phyloP scores from a whole-genome alignment of 92 coral and sea anemone species.

The Porites evermanni region DNA sequence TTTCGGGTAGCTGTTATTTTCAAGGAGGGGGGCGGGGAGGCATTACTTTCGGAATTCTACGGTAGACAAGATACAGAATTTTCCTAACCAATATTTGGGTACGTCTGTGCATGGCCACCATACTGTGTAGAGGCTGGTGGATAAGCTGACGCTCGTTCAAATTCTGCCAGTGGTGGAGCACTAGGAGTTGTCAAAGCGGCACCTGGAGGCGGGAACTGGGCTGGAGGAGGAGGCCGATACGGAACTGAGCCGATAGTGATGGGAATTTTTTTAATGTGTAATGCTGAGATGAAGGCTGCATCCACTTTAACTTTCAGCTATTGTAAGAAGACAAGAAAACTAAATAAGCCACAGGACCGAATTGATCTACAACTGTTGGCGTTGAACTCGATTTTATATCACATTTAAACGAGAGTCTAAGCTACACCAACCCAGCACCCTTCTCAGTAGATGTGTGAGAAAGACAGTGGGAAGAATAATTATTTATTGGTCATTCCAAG shows the following conservation, averaged over 20 bases:
- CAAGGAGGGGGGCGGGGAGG: too few relatives aligned
- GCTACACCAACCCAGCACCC: too few relatives aligned
- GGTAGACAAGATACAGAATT: background rate
- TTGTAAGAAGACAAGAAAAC: background rate
- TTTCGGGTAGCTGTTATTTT: too few relatives aligned
- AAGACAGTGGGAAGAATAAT: too few relatives aligned
- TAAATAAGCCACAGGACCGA: too few relatives aligned
- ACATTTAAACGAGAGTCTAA: too few relatives aligned
- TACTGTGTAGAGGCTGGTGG: slow-evolving; percentile 6
- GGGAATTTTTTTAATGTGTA: slow-evolving; percentile 53
- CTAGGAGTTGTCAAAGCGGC: slow-evolving; percentile 53
- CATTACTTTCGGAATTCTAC: too few relatives aligned
- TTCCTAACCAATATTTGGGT: slow-evolving; percentile 30
- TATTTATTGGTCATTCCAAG: too few relatives aligned
- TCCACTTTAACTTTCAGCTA: slow-evolving; percentile 63
- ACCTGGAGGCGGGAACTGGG: slow-evolving; percentile 68
- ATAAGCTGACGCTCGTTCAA: background rate
- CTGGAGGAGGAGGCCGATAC: slow-evolving; percentile 69
- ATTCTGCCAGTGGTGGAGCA: slow-evolving; percentile 30
- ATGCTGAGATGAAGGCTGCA: slow-evolving; percentile 43
- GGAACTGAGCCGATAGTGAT: slow-evolving; percentile 91
- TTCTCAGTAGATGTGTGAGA: too few relatives aligned
- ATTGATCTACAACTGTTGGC: too few relatives aligned
- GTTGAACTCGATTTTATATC: too few relatives aligned
- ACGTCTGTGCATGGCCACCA: background rate